Conservation (phyloP, 2,888 invertebrate species). For the Dorcus parallelipipedus region DNA sequence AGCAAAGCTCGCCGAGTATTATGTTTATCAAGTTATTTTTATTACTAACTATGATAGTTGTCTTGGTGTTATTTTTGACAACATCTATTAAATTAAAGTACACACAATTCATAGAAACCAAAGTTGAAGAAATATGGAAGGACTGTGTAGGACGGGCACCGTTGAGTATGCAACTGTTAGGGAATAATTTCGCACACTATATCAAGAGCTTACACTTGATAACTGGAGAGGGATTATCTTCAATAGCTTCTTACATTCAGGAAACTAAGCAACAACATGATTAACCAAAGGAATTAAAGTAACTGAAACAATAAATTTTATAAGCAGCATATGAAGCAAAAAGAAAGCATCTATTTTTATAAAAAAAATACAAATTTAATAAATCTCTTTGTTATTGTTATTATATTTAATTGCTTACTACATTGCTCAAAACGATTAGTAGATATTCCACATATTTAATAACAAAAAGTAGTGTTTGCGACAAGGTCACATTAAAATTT, state of each 20-base stretch:
- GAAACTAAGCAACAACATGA: not conserved
- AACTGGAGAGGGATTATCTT: conserved; percentile 8
- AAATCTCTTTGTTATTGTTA: not conserved
- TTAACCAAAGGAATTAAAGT: not conserved
- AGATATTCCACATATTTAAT: too few species aligned
- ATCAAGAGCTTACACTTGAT: conserved; percentile 2
- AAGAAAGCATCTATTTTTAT: not conserved
- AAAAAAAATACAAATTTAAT: not conserved
- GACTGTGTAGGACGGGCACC: conserved; percentile 25
- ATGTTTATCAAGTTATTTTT: conserved; percentile 17
- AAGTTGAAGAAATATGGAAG: conserved; percentile 23
- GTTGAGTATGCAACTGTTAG: conserved; percentile 22
- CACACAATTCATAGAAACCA: conserved; percentile 28
- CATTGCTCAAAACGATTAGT: too few species aligned
- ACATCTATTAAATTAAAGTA: conserved; percentile 31
- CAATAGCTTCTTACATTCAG: not conserved
- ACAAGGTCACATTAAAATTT: too few species aligned
- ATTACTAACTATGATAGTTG: conserved; percentile 15
- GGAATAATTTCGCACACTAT: conserved; percentile 21
- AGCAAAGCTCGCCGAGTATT: conserved; percentile 15
- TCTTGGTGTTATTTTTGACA: conserved; percentile 27
- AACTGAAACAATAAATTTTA: not conserved
- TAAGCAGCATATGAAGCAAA: not conserved
- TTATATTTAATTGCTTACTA: too few species aligned
- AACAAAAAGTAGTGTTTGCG: too few species aligned